phyloP scores from a whole-genome alignment of 1,140 invertebrate species.

The Octopus bimaculoides region DNA sequence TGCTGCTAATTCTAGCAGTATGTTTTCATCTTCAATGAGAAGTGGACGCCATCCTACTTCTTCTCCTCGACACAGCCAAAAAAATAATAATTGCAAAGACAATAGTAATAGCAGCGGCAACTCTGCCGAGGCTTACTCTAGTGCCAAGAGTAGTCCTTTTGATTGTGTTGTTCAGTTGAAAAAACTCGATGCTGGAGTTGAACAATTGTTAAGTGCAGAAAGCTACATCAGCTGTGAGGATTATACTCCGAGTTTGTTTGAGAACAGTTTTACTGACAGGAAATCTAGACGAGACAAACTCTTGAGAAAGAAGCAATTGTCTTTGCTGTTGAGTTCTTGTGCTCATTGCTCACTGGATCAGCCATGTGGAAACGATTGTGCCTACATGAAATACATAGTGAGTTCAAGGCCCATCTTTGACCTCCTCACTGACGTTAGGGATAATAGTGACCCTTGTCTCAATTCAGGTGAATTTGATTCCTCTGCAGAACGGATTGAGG shows the following conservation, averaged over 20 bases:
- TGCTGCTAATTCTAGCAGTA: no score
- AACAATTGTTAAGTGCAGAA: no score
- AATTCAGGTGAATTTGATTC: no score
- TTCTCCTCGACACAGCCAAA: background rate
- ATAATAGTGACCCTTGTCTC: no score
- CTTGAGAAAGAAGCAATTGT: no score
- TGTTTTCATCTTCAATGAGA: no score
- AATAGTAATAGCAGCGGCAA: background rate
- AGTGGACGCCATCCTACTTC: no score
- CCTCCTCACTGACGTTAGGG: no score
- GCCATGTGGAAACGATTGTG: background rate
- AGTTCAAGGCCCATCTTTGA: background rate
- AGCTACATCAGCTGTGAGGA: no score
- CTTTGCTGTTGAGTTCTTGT: background rate
- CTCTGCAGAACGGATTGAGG: no score
- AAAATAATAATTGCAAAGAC: background rate
- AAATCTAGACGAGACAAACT: background rate
- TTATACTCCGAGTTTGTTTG: background rate
- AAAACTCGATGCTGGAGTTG: constrained; percentile 17
- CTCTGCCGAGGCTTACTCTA: background rate
- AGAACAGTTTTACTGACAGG: background rate
- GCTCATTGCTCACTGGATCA: background rate
- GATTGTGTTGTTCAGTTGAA: constrained; percentile 22
- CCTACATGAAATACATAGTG: background rate
- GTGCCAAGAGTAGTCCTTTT: constrained; percentile 12